Evolutionary conservation across 2,113 vertebrate species (phyloP).

Genomic region (Epinephelus fuscoguttatus): DNA sequence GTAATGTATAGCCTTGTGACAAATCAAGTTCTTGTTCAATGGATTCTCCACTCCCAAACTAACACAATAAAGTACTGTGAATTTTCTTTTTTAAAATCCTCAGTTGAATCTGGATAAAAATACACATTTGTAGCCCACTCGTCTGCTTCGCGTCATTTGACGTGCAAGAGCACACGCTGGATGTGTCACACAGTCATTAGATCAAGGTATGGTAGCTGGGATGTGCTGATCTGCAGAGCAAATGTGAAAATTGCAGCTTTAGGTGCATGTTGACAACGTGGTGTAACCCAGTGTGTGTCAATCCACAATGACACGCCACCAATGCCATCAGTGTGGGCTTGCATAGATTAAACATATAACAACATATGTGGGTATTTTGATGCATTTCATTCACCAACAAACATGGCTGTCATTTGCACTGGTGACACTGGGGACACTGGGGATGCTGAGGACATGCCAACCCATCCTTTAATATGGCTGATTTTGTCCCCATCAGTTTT

Average conservation of each 20-base stretch:
- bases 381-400: not conserved
- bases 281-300: not conserved
- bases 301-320: not conserved
- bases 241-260: not conserved
- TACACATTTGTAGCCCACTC: not conserved
- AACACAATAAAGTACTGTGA: too few relatives aligned
- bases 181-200: not conserved
- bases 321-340: not conserved
- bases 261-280: not conserved
- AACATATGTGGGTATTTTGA: not conserved
- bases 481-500: too few relatives aligned
- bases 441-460: too few relatives aligned
- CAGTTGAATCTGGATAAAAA: not conserved
- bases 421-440: too few relatives aligned
- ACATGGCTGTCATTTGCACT: too few relatives aligned
- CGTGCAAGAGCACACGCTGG: not conserved
- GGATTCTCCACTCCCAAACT: too few relatives aligned
- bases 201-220: not conserved
- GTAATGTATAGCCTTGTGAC: too few relatives aligned
- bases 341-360: not conserved
- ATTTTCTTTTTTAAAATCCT: not conserved
- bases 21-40: too few relatives aligned
- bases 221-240: not conserved
- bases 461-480: too few relatives aligned
- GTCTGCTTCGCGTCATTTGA: not conserved